Evolutionary conservation across 2,888 invertebrate genomes (phyloP), one percentile per base, ranked within the genome.

Genomic region (Platycnemis pennipes): DNA sequence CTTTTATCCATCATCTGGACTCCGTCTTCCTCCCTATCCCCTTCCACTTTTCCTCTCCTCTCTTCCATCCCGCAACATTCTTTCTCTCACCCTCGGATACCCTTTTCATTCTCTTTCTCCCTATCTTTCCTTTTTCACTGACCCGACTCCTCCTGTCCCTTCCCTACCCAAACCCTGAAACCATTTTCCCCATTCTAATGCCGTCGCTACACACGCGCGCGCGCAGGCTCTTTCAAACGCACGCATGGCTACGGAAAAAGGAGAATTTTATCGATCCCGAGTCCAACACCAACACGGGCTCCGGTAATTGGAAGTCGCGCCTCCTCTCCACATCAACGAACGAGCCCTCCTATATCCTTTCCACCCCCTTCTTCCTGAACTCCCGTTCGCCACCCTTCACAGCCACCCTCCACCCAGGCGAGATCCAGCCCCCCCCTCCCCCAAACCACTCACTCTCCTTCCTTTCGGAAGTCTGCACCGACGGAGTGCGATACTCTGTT

Each of bases 271-370:
- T 89, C n/a, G 89, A 89, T 42, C 56, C n/a, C 63, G 7, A 26
- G 63, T n/a, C 19, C 88, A 2, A 49, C 89, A 46, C 89, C n/a
- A 89, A 53, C 89, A 56, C 19, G 42, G 86, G 42, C 44, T 11
- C 86, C 19, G 56, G 89, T 89, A 89, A 89, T 89, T 89, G 89
- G 89, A 56, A 89, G 89, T 53, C 53, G 26, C 37, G 53, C 53
- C 26, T 42, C 63, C 56, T 56, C 56, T 56, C 63, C 63, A n/a
- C 63, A 26, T 63, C 63, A 26, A 5, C 63, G 63, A 63, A 63
- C 63, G n/a, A n/a, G n/a, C n/a, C n/a, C n/a, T n/a, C n/a, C n/a
- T n/a, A n/a, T n/a, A n/a, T n/a, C n/a, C n/a, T n/a, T n/a, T n/a
- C 5, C 26, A 63, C 4, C 63, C 63, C 0, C 26, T 53, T 53